Conservation (phyloP, 2,888 invertebrate genomes). For the Gerris lacustris region DNA sequence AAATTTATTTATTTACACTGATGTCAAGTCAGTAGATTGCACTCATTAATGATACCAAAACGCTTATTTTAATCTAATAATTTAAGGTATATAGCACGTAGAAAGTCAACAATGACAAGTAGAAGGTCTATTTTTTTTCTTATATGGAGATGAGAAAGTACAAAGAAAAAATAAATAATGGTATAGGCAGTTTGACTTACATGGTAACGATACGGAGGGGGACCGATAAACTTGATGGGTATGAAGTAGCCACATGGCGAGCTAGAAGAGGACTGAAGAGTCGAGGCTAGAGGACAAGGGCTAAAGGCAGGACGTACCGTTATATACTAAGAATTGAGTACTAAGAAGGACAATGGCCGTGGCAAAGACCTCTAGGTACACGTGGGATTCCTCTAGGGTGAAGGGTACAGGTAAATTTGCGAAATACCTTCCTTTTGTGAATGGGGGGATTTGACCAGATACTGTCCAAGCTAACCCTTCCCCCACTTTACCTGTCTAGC, state of each 20-base stretch:
- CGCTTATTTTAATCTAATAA: no score
- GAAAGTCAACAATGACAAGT: no score
- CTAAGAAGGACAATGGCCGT: not conserved
- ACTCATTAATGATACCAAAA: no score
- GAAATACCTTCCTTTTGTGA: not conserved
- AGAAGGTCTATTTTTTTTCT: no score
- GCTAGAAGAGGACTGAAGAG: not conserved
- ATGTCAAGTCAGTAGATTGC: no score
- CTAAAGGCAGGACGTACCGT: not conserved
- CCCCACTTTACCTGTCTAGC: not conserved
- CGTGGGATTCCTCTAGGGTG: not conserved
- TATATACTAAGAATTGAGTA: not conserved
- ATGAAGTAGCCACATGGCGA: not conserved
- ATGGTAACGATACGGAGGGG: no score
- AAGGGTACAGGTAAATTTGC: not conserved
- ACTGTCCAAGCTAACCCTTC: not conserved
- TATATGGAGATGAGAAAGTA: no score
- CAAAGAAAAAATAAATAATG: no score
- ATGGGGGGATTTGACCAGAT: not conserved
- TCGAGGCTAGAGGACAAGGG: not conserved
- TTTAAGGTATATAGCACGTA: no score
- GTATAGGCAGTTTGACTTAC: no score
- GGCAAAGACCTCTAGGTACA: constrained; percentile 1
- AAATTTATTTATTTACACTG: no score
- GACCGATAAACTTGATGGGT: not conserved